A percentile compares a stretch with the other conserved stretches of the same genome.
These are phyloP conservation scores for Zosterops pallidus DNA, from an alignment of 2,113 vertebrate species.

Conservation along the genomic window DNA sequence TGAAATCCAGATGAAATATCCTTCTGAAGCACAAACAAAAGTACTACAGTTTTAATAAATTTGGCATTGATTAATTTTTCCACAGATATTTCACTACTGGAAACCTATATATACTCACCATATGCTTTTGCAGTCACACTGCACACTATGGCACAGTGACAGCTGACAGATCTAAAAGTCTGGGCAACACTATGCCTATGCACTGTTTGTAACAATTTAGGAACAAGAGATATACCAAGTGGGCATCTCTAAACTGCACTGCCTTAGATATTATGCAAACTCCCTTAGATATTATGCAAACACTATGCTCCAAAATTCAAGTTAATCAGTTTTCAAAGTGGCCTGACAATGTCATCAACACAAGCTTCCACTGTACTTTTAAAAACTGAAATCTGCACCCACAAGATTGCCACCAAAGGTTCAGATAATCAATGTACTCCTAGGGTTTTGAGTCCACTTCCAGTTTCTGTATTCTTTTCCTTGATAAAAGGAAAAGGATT, in stretches of 20 bases:
- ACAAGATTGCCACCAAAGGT: background rate
- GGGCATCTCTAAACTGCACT: background rate
- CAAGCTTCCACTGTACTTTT: background rate
- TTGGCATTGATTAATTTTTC: background rate
- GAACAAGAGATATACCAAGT: background rate
- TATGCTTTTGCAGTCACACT: background rate
- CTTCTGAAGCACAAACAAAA: background rate
- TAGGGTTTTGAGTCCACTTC: background rate
- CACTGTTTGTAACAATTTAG: background rate
- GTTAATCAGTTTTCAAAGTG: background rate
- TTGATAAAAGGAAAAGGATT: background rate
- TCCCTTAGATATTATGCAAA: background rate
- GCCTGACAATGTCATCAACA: background rate
- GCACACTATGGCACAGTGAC: background rate
- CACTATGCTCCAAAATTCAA: background rate
- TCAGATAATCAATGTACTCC: background rate
- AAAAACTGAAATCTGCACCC: background rate
- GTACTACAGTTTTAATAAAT: background rate
- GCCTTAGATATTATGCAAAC: background rate
- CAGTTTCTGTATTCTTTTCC: background rate
- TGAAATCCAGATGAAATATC: background rate
- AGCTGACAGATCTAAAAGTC: background rate
- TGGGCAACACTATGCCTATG: background rate
- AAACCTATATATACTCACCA: background rate
- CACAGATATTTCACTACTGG: background rate